Percentiles rank a stretch among this genome's conserved stretches.
Evolutionary conservation across 2,797 vertebrate species (phyloP).

Genomic region (Etheostoma perlongum): DNA sequence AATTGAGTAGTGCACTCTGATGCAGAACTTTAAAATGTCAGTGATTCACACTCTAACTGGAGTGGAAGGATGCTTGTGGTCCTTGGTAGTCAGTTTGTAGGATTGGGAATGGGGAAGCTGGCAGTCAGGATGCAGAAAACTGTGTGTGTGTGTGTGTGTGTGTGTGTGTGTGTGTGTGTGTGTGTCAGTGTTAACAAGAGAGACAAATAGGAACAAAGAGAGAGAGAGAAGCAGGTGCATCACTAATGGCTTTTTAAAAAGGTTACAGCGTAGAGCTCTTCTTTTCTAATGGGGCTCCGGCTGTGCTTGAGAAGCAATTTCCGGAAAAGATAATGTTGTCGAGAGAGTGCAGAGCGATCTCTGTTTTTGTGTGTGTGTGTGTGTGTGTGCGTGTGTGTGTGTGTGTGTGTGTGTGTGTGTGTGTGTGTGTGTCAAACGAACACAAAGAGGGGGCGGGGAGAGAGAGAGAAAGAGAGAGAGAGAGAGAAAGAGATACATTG

Average conservation of each 20-base stretch:
- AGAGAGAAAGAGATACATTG: slow-evolving; percentile 36
- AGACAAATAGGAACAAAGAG: slow-evolving; percentile 47
- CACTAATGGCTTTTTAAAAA: slow-evolving; percentile 89
- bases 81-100: slow-evolving; percentile 66
- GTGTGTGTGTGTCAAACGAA: slow-evolving; percentile 51
- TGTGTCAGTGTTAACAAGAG: slow-evolving; percentile 75
- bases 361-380: slow-evolving; percentile 24
- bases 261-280: slow-evolving; percentile 84
- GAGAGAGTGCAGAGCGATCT: slow-evolving; percentile 75
- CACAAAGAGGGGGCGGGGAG: slow-evolving; percentile 65
- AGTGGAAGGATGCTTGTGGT: slow-evolving; percentile 63
- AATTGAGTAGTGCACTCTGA: slow-evolving; percentile 64
- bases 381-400: slow-evolving; percentile 50
- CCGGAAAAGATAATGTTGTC: slow-evolving; percentile 85
- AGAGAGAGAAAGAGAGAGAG: slow-evolving; percentile 36
- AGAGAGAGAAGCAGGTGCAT: slow-evolving; percentile 79
- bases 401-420: slow-evolving; percentile 40
- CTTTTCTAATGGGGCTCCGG: slow-evolving; percentile 85
- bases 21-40: slow-evolving; percentile 70
- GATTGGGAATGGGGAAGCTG: slow-evolving; percentile 60
- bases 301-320: slow-evolving; percentile 86
- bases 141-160: too few relatives aligned
- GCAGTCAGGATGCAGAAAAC: slow-evolving; percentile 65
- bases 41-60: slow-evolving; percentile 71
- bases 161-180: slow-evolving; percentile 48